Conservation (phyloP, 2,888 invertebrate species). For the Netelia fuscicornis region DNA sequence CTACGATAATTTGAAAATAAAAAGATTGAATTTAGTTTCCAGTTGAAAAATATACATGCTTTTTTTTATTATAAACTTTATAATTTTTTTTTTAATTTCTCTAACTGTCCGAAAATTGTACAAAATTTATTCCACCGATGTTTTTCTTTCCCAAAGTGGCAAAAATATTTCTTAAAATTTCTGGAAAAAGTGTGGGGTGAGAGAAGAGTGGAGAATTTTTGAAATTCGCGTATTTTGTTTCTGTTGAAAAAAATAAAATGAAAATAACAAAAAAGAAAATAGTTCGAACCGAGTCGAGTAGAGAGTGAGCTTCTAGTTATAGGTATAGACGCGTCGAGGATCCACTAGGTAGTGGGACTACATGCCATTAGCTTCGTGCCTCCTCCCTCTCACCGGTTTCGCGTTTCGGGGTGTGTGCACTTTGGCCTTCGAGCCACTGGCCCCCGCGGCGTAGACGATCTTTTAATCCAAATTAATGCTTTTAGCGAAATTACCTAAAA, state of each 20-base stretch:
- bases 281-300: neutral
- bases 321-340: neutral
- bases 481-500: conserved; percentile 82
- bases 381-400: conserved; percentile 57
- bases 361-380: conserved; percentile 71
- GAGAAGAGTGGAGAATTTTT: no score
- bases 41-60: no score
- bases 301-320: neutral
- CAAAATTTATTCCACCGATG: no score
- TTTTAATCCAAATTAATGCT: conserved; percentile 83
- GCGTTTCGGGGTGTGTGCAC: conserved; percentile 68
- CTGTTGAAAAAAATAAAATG: neutral
- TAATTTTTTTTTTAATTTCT: no score
- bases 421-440: conserved; percentile 67
- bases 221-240: neutral
- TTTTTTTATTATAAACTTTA: no score
- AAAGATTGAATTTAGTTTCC: no score
- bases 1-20: no score
- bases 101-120: no score
- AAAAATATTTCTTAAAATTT: no score
- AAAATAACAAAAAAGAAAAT: neutral
- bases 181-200: no score
- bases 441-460: conserved; percentile 76
- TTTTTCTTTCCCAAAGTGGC: no score
- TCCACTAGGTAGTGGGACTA: conserved; percentile 13